Conservation (phyloP, 2,888 invertebrate genomes). For the Rotaria socialis region DNA sequence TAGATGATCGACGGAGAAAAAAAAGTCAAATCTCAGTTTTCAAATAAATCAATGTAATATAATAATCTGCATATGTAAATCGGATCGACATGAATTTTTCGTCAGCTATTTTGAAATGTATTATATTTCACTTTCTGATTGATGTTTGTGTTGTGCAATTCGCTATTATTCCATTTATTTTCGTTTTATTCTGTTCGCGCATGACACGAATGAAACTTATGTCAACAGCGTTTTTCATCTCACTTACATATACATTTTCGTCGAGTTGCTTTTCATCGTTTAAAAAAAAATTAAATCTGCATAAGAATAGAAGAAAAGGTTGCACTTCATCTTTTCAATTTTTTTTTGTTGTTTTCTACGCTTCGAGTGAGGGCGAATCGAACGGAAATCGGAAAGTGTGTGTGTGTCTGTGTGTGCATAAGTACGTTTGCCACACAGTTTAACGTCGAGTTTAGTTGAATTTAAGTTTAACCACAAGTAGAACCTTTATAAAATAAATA, state of each 20-base stretch:
- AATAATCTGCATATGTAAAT: too few species aligned
- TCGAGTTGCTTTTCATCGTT: not conserved
- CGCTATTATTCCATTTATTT: too few species aligned
- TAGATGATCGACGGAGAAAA: too few species aligned
- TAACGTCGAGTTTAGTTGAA: not conserved
- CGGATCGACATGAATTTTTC: too few species aligned
- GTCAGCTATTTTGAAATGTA: too few species aligned
- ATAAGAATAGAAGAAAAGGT: not conserved
- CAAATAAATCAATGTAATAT: too few species aligned
- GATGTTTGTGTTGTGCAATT: not conserved
- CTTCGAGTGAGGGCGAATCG: not conserved
- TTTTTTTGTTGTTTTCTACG: not conserved
- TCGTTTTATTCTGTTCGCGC: too few species aligned
- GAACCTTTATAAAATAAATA: not conserved
- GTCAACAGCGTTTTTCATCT: not conserved
- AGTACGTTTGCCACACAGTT: not conserved
- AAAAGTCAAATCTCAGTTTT: too few species aligned
- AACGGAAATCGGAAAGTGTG: not conserved
- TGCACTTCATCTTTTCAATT: not conserved
- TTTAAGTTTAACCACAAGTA: not conserved
- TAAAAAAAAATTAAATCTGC: not conserved
- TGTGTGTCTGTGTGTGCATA: not conserved
- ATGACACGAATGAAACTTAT: not conserved
- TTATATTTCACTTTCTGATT: too few species aligned
- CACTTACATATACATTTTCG: not conserved